These are phyloP conservation scores for Danio aesculapii DNA, from an alignment of 2,797 vertebrate genomes.

Conservation along the genomic window DNA sequence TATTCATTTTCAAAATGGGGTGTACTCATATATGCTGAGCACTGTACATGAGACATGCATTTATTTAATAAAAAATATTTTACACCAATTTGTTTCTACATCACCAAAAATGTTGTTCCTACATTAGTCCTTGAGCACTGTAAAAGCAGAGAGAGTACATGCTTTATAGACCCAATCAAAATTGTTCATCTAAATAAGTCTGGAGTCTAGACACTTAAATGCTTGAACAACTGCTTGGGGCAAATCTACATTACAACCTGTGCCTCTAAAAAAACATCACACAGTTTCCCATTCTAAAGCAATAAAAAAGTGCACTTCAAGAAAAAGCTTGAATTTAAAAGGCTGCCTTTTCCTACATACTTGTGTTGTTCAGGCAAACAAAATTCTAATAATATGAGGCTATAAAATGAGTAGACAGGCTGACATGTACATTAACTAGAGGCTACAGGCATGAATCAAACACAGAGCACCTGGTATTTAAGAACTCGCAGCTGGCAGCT, in stretches of 20 bases:
- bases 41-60: too few relatives aligned
- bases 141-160: constrained; percentile 7
- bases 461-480: constrained; percentile 73
- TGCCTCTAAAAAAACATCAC: constrained; percentile 42
- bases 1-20: too few relatives aligned
- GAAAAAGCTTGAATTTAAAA: constrained; percentile 66
- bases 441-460: constrained; percentile 73
- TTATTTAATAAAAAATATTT: too few relatives aligned
- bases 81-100: not conserved
- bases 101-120: not conserved
- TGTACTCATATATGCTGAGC: too few relatives aligned
- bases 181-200: constrained; percentile 21
- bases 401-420: constrained; percentile 72
- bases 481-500: constrained; percentile 62
- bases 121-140: not conserved
- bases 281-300: constrained; percentile 44
- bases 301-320: constrained; percentile 61
- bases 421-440: constrained; percentile 74
- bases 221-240: constrained; percentile 49
- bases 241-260: constrained; percentile 32
- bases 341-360: constrained; percentile 68
- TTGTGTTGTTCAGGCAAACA: constrained; percentile 72
- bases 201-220: constrained; percentile 19
- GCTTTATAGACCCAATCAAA: constrained; percentile 40
- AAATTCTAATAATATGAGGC: constrained; percentile 71